Conservation (phyloP, 2,888 invertebrate genomes). For the Perizoma flavofasciatum region DNA sequence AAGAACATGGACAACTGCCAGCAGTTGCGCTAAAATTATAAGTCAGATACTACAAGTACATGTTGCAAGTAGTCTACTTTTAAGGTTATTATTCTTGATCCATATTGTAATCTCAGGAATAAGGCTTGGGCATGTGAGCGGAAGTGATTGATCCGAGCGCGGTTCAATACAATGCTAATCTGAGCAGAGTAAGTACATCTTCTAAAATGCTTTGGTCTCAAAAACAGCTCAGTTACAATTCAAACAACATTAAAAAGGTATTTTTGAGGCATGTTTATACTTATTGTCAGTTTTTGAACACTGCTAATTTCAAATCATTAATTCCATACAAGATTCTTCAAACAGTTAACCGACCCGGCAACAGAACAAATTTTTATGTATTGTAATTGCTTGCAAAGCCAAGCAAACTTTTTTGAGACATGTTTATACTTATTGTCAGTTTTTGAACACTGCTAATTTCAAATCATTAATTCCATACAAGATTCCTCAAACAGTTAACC, state of each 20-base stretch:
- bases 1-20: conserved; percentile 55
- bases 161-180: conserved; percentile 21
- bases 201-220: conserved; percentile 27
- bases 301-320: not conserved
- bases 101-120: conserved; percentile 46
- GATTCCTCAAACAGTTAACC: too few relatives aligned
- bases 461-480: not conserved
- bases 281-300: not conserved
- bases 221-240: conserved; percentile 19
- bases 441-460: not conserved
- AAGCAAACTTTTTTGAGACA: conserved; percentile 14
- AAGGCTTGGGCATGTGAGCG: conserved; percentile 56
- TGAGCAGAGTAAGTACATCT: conserved; percentile 6
- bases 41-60: not conserved
- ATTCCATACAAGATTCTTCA: too few relatives aligned
- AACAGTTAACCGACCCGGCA: too few relatives aligned
- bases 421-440: not conserved
- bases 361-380: too few relatives aligned
- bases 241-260: conserved; percentile 5
- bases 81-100: conserved; percentile 16
- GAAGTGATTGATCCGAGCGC: conserved; percentile 45
- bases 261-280: conserved; percentile 15
- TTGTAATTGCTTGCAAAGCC: too few relatives aligned
- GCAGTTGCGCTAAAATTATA: conserved; percentile 48
- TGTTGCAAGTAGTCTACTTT: conserved; percentile 3